Percentiles rank a stretch among this genome's conserved stretches.
Conservation (phyloP, 2,797 vertebrate species). For the Sebastiscus tertius region DNA sequence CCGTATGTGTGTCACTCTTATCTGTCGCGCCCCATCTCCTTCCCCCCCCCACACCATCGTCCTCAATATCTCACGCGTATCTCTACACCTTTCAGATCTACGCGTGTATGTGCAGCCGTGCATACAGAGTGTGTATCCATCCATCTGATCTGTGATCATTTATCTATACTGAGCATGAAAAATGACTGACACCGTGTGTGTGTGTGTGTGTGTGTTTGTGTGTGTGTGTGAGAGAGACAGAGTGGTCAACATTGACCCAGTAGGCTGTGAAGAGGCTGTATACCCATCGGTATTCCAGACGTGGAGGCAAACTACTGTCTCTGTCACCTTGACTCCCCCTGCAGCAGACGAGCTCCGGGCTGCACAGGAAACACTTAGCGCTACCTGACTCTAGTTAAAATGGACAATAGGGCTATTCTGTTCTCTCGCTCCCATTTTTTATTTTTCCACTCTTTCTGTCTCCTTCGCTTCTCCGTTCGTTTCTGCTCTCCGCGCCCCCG, state of each 20-base stretch:
- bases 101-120: conserved; percentile 12
- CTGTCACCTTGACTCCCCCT: conserved; percentile 80
- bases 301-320: conserved; percentile 66
- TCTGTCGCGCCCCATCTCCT: conserved; percentile 28
- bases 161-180: conserved; percentile 55
- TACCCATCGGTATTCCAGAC: conserved; percentile 78
- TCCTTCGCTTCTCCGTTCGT: background rate
- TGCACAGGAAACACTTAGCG: conserved; percentile 68
- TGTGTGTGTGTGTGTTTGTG: conserved; percentile 15
- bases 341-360: conserved; percentile 55
- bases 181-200: conserved; percentile 41
- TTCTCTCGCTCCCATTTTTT: conserved; percentile 7
- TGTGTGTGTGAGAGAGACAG: conserved; percentile 16
- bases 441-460: background rate
- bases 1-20: conserved; percentile 44
- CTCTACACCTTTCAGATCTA: conserved; percentile 40
- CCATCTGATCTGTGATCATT: conserved; percentile 52
- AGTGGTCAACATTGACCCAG: conserved; percentile 68
- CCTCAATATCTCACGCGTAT: conserved; percentile 39
- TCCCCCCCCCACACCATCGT: background rate
- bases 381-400: conserved; percentile 58
- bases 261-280: conserved; percentile 48
- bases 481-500: background rate
- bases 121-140: conserved; percentile 42
- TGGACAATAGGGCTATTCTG: conserved; percentile 42